Base-by-base conservation (phyloP, 2,888 invertebrate genomes). In the Hybos culiciformis region DNA sequence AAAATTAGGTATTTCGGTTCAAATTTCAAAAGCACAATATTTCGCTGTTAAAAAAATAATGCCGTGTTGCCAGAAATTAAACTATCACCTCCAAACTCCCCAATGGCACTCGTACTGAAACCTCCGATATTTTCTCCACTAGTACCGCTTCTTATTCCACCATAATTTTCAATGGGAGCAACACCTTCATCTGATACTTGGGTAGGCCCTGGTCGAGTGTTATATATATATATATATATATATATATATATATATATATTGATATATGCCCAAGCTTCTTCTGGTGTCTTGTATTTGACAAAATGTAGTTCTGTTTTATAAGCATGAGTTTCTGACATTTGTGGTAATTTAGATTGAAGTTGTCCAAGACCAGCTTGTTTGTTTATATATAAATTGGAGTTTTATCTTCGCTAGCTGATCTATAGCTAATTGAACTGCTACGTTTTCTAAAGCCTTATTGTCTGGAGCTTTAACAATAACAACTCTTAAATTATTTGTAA, bases 291-390 rank as follows among this genome's bases (percentile, higher is more conserved):
- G 40, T 66, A 66, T 46, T 65, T 66, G 45, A 66, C 63, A 51
- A 66, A 66, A 59, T 62, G 66, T 41, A 66, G 65, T 48, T 66
- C 65, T 12, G 66, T 66, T 48, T 66, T 66, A 47, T 54, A 60
- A 45, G 45, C 50, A 32, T 62, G 55, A 19, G 54, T 52, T 40
- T 62, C 59, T 23, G 63, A 63, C 3, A 57, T 55, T 24, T 62
- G 60, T 41, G 56, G 53, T 12, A 61, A 53, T 39, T 63, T 61
- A 11, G 62, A 61, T 48, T 62, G 62, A 43, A 62, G 44, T 38
- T 62, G 63, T 15, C 59, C 39, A 4, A 63, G 58, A 0, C 59
- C 53, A 0, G 61, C 60, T 52, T 66, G 65, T 55, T 66, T 65
- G 37, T 59, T 50, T 66, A 52, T 41, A 66, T 63, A 51, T 66